Base-by-base conservation (phyloP, 2,113 vertebrate species). In the Carollia perspicillata region DNA sequence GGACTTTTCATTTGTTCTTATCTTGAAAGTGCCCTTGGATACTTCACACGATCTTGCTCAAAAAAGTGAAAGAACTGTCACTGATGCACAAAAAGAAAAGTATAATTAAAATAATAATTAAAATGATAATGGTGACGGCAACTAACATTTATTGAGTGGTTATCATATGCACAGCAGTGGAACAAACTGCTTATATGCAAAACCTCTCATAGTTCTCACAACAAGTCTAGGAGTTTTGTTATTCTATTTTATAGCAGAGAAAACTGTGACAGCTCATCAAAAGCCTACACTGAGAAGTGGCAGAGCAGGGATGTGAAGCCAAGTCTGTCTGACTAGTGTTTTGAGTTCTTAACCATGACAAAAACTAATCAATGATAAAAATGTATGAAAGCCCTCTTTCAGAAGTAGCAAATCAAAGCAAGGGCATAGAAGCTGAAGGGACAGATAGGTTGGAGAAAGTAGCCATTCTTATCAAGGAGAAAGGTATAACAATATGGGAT, bases 81-180 rank as follows among this genome's bases (percentile, higher is more conserved):
- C 17, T 89, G 16, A 65, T n/a, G 18, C 16, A 78, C 30, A 33
- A 85, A 63, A 84, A 33, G 0, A 74, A 80, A 33, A 87, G 35
- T 42, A n/a, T 44, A 58, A 90, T 58, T 68, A 79, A 93, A 80
- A 58, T 42, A 77, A 79, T 47, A 84, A 63, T 60, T 30, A 44
- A 51, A 77, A 81, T 0, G 22, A 77, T 35, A 16, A 60, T 14
- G 9, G 16, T 42, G 33, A 58, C 12, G 28, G 14, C 28, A 47
- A 26, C 40, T 55, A 5, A 16, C 4, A 14, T 58, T 12, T 49
- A 11, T 0, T 66, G 28, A 58, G 53, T 20, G 20, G 28, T 66
- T n/a, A 11, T 22, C 65, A 55, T 8, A 16, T 20, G 49, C n/a
- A 18, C 49, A 8, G 14, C 11, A 6, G 33, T 20, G 63, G 44